Conservation (phyloP, 2,888 invertebrate genomes). For the Diabrotica balteata region DNA sequence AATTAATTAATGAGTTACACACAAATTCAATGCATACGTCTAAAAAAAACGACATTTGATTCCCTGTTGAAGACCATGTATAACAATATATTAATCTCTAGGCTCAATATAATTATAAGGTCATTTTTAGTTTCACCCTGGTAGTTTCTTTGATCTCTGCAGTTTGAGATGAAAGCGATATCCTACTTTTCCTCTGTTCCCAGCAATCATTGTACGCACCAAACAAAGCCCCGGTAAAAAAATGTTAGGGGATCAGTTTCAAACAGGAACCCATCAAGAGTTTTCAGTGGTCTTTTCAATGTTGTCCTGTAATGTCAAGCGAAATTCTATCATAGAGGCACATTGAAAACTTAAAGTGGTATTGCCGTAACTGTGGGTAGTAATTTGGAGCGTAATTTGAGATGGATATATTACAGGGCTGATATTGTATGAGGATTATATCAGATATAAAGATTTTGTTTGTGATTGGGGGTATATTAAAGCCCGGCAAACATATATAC, state of each 20-base stretch:
- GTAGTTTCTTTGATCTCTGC: no score
- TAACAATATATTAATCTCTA: no score
- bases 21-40: no score
- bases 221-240: conserved; percentile 25
- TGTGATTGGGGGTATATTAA: no score
- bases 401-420: conserved; percentile 1
- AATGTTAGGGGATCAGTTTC: conserved; percentile 20
- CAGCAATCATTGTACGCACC: conserved; percentile 26
- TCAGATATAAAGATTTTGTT: no score
- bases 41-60: no score
- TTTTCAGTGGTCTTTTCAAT: conserved; percentile 9
- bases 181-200: conserved; percentile 16
- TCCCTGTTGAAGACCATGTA: no score
- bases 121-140: no score
- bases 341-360: conserved; percentile 2
- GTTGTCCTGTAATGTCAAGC: neutral
- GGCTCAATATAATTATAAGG: no score
- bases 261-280: conserved; percentile 6
- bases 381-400: conserved; percentile 25
- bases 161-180: conserved; percentile 9
- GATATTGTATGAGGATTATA: no score
- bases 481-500: no score
- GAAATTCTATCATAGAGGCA: neutral
- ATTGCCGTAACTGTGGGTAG: neutral
- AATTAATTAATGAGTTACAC: no score